Evolutionary conservation across 2,888 invertebrate species (phyloP).

Genomic region (Eustalomyia histrio): DNA sequence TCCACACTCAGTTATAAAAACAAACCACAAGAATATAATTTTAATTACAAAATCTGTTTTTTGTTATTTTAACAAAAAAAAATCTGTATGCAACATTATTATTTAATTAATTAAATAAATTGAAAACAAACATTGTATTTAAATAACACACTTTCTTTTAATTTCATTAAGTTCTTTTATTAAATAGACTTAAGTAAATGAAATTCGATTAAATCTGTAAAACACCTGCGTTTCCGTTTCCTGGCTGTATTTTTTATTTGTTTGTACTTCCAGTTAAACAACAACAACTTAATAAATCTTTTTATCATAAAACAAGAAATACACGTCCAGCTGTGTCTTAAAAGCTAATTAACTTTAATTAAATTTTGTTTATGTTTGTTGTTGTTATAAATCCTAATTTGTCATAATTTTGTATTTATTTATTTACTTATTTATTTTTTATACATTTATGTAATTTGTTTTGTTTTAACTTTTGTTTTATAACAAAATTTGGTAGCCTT

Average conservation of each 20-base stretch:
- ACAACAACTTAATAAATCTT: conserved; percentile 22
- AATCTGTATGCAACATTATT: background rate
- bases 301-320: conserved; percentile 9
- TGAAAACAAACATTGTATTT: too few species aligned
- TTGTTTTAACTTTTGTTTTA: background rate
- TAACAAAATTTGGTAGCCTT: background rate
- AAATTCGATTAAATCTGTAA: background rate
- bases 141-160: too few species aligned
- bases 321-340: conserved; percentile 12
- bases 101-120: too few species aligned
- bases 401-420: conserved; percentile 3
- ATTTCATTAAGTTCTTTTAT: background rate
- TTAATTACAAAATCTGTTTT: background rate
- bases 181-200: background rate
- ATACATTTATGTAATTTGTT: background rate
- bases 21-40: too few species aligned
- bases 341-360: conserved; percentile 7
- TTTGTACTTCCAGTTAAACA: conserved; percentile 11
- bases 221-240: conserved; percentile 17
- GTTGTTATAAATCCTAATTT: conserved; percentile 10
- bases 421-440: background rate
- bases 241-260: background rate
- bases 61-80: background rate
- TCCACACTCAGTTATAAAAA: too few species aligned
- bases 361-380: background rate